Evolutionary conservation across 2,888 invertebrate species (phyloP).

Genomic region (Polyommatus iphigenia): DNA sequence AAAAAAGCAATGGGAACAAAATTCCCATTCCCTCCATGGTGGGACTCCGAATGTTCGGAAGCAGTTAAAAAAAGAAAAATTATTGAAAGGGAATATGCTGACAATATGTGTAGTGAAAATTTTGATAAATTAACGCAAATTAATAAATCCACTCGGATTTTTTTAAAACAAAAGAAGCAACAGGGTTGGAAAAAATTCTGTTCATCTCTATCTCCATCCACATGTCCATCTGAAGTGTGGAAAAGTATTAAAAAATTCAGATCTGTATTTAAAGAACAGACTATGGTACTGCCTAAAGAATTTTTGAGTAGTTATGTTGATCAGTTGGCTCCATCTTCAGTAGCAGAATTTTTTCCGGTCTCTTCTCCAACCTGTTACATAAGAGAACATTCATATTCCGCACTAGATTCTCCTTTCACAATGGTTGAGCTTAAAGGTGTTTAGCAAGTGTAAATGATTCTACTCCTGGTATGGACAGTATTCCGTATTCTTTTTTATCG

Average conservation of each 20-base stretch:
- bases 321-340: background rate
- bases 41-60: background rate
- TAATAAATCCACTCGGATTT: too few species aligned
- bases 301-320: background rate
- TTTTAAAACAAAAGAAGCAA: too few species aligned
- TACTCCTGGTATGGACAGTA: too few species aligned
- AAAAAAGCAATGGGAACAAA: background rate
- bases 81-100: background rate
- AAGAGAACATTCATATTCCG: too few species aligned
- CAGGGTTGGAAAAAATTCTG: too few species aligned
- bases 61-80: background rate
- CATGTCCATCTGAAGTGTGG: too few species aligned
- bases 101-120: too few species aligned
- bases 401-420: too few species aligned
- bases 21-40: background rate
- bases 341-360: background rate
- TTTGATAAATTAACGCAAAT: too few species aligned
- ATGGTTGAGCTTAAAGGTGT: too few species aligned
- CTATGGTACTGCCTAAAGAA: background rate
- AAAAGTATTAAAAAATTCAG: background rate
- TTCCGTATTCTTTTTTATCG: background rate
- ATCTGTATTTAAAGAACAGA: background rate
- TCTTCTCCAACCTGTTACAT: background rate
- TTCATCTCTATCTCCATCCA: too few species aligned
- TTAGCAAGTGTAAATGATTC: background rate